Conservation (phyloP, 2,113 vertebrate species). For the Heptranchias perlo region DNA sequence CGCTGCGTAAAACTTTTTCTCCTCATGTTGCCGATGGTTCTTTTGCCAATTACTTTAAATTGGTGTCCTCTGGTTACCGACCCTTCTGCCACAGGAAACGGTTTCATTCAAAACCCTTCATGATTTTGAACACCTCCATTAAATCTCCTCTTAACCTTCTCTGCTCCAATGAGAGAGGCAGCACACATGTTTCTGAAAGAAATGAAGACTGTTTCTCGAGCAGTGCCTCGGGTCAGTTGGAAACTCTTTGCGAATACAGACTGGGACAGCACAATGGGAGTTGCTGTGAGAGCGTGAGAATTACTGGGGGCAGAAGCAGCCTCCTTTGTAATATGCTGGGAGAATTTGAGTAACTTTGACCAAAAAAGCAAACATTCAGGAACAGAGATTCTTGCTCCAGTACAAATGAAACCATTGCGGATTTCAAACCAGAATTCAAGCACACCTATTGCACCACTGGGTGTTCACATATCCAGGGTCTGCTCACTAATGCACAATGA, state of each 20-base stretch:
- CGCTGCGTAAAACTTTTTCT: no score
- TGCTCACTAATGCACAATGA: background rate
- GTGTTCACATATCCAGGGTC: background rate
- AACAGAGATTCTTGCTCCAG: background rate
- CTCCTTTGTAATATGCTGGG: background rate
- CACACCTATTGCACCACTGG: background rate
- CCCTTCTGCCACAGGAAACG: no score
- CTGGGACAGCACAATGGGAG: background rate
- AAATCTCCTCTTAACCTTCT: no score
- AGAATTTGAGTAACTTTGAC: background rate
- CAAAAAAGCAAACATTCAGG: background rate
- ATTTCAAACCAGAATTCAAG: background rate
- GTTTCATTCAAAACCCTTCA: no score
- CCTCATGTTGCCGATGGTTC: no score
- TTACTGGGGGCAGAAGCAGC: background rate
- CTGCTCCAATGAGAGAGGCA: no score
- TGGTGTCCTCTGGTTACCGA: no score
- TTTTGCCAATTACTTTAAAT: no score
- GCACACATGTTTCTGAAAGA: background rate
- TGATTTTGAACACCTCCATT: no score
- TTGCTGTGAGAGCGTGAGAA: background rate
- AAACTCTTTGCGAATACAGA: background rate
- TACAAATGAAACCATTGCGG: background rate
- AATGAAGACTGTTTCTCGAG: background rate
- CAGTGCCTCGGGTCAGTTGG: background rate